Evolutionary conservation across 1,140 invertebrate species (phyloP), one percentile per base, ranked within the genome.

Genomic region (Lysiphlebus fabarum): DNA sequence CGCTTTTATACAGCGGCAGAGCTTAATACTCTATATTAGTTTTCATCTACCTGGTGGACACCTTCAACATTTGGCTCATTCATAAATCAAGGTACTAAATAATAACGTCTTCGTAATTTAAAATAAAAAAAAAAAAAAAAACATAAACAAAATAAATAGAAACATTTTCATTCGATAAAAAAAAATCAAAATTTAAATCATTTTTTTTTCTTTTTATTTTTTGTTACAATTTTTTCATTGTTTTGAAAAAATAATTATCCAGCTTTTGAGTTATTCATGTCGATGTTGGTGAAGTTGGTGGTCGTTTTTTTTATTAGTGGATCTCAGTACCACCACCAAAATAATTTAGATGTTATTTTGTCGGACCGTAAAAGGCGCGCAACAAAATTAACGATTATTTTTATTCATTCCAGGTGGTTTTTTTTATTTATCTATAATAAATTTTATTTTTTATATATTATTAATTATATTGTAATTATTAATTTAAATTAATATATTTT

Each of bases 391-490:
- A 47, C 58, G 53, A 44, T 50, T 41, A 41, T 41, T 47, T 43
- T 49, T 10, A 43, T 50, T 40, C 51, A 33, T 34, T 42, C 14
- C 48, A 41, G 7, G 17, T 26, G 33, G 40, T 9, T 42, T 42
- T 0, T 26, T 17, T 26, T 26, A 11, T 50, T 50, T 11, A 7
- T 38, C 49, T 41, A 57, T 40, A 38, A 38, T 48, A 7, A 51
- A 41, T 56, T 53, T 6, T 40, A 40, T 45, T 1, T 53, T 62
- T 53, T 51, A 50, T 2, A 42, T 57, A 45, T 53, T 56, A 34
- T 51, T 33, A 34, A 1, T 40, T 40, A 49, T 42, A 54, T 73
- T 76, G 11, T 65, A 78, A 75, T 67, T 66, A 53, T 47, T 59
- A 58, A 43, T 41, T 61, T 53, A 56, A 61, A 63, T 67, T 67